phyloP scores from a whole-genome alignment of 2,797 vertebrate species.

The Sylvia borin region DNA sequence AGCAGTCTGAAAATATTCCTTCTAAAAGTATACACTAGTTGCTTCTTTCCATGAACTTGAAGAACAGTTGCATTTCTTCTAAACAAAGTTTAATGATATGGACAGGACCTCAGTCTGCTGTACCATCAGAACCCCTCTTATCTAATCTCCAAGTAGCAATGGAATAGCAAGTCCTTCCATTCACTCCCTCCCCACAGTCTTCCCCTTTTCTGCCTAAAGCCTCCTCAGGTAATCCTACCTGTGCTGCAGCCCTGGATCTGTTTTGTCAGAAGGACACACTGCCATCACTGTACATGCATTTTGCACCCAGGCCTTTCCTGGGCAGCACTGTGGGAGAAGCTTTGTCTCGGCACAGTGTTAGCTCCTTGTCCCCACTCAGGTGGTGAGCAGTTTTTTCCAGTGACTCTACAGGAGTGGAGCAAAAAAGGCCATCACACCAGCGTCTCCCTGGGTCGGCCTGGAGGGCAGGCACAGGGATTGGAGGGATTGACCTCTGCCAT shows the following conservation, averaged over 20 bases:
- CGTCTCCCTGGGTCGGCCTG: neutral
- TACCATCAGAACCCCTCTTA: neutral
- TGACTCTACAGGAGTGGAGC: neutral
- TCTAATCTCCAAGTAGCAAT: neutral
- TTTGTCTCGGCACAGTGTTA: neutral
- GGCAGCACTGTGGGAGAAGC: neutral
- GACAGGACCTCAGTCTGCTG: neutral
- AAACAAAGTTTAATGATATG: neutral
- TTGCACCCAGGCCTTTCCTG: neutral
- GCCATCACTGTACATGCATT: neutral
- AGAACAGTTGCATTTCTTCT: neutral
- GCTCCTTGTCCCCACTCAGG: neutral
- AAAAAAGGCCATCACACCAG: neutral
- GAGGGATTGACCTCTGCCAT: accelerated
- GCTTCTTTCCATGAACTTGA: neutral
- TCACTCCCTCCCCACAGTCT: neutral
- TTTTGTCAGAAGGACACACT: neutral
- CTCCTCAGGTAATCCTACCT: neutral
- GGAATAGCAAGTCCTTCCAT: neutral
- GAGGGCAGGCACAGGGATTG: neutral
- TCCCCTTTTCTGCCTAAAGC: neutral
- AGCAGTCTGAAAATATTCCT: neutral
- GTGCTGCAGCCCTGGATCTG: neutral
- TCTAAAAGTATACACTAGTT: neutral
- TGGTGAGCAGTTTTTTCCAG: neutral